phyloP scores from a whole-genome alignment of 2,113 vertebrate species.

The Pelvicachromis taeniatus region DNA sequence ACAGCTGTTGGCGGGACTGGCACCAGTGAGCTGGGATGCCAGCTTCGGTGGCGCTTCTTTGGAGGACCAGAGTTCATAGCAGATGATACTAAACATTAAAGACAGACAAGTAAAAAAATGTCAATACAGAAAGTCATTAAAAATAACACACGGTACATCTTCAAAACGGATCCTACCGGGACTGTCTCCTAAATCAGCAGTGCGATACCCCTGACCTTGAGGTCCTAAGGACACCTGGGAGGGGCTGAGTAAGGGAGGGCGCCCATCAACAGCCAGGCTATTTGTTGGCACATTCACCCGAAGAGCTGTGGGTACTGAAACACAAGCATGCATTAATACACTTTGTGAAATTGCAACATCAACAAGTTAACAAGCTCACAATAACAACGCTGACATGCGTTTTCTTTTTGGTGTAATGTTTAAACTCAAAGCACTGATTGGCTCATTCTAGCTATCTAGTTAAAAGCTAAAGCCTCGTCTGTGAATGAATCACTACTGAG shows the following conservation, averaged over 20 bases:
- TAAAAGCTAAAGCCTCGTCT: not conserved
- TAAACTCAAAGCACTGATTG: not conserved
- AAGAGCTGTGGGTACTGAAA: conserved; percentile 77
- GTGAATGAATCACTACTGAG: not conserved
- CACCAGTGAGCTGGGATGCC: conserved; percentile 84
- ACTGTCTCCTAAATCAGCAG: conserved; percentile 81
- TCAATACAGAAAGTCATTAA: not conserved
- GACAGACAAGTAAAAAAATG: not conserved
- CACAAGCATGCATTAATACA: not conserved
- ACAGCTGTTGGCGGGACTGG: conserved; percentile 77
- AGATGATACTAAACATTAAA: conserved; percentile 57
- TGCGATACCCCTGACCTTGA: conserved; percentile 76
- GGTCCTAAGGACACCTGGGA: conserved; percentile 72
- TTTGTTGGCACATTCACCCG: conserved; percentile 78
- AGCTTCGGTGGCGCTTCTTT: conserved; percentile 95
- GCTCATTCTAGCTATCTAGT: not conserved
- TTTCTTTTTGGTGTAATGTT: not conserved
- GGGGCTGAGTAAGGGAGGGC: conserved; percentile 75
- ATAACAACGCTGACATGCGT: not conserved
- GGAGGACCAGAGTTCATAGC: conserved; percentile 89
- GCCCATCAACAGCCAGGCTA: conserved; percentile 75
- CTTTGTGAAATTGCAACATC: not conserved
- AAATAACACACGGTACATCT: not conserved
- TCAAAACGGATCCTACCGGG: conserved; percentile 46
- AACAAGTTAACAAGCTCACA: not conserved